These are phyloP conservation scores for Drepanosiphum platanoidis DNA, from an alignment of 2,888 invertebrate species.

Conservation along the genomic window DNA sequence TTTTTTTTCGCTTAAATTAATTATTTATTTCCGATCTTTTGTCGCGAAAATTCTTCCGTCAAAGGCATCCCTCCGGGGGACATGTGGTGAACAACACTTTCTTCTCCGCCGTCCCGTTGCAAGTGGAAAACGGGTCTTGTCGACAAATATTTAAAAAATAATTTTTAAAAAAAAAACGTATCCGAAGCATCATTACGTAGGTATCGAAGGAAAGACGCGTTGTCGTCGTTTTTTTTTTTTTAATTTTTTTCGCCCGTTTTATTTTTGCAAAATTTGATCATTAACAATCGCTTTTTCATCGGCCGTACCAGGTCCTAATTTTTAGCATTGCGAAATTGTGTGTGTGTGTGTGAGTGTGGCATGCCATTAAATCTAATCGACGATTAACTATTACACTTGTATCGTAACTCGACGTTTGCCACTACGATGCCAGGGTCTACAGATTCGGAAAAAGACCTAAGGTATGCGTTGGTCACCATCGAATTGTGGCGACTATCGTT, in stretches of 20 bases:
- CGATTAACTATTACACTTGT: background rate
- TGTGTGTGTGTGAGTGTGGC: conserved; percentile 1
- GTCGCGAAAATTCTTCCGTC: background rate
- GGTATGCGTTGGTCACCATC: conserved; percentile 26
- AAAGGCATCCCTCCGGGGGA: background rate
- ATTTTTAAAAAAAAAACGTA: no score
- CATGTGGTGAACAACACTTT: background rate
- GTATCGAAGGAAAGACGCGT: background rate
- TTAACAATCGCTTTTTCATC: conserved; percentile 12
- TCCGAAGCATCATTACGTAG: background rate
- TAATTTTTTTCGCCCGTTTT: background rate
- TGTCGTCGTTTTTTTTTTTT: background rate
- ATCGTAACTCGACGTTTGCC: background rate
- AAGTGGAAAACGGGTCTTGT: background rate
- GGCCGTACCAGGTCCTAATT: background rate
- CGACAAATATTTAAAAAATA: no score
- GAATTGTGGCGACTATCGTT: background rate
- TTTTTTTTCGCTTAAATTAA: background rate
- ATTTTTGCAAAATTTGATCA: background rate
- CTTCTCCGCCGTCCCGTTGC: background rate
- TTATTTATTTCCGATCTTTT: background rate
- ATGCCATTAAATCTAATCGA: conserved; percentile 11
- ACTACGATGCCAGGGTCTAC: conserved; percentile 46
- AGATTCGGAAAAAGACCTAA: conserved; percentile 38
- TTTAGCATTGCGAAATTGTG: background rate